phyloP scores from a whole-genome alignment of 2,797 vertebrate genomes.

The Labroides dimidiatus region DNA sequence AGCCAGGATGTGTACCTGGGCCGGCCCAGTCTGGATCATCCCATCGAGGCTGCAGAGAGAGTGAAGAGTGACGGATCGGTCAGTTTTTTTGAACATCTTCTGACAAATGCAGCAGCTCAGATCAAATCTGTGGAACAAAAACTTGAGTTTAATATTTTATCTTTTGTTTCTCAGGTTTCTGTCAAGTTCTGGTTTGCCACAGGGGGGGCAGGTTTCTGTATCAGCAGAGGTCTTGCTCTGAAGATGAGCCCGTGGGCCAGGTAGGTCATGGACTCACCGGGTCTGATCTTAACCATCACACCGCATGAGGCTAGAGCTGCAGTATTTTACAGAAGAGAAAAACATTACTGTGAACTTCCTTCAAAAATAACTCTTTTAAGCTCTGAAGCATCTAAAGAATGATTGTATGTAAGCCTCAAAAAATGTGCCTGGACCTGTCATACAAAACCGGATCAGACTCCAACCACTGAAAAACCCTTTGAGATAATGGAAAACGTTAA shows the following conservation, averaged over 20 bases:
- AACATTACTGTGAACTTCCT: too few species aligned
- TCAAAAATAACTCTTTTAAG: not conserved
- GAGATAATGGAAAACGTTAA: too few species aligned
- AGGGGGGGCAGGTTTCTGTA: conserved; percentile 97
- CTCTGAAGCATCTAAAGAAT: not conserved
- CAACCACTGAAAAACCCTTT: too few species aligned
- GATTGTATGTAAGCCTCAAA: not conserved
- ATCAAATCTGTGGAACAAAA: too few species aligned
- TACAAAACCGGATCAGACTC: too few species aligned
- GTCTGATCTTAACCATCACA: not conserved
- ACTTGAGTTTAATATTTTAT: not conserved
- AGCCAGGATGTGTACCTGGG: conserved; percentile 95
- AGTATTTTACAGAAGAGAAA: not conserved
- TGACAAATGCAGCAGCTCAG: not conserved
- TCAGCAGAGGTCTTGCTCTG: conserved; percentile 95
- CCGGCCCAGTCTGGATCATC: conserved; percentile 95
- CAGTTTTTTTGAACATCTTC: conserved; percentile 59
- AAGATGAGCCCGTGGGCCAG: conserved; percentile 99
- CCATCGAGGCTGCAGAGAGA: conserved; percentile 93
- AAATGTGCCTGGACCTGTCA: not conserved
- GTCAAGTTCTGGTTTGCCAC: conserved; percentile 99
- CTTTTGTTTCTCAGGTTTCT: conserved; percentile 78
- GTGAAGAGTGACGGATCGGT: conserved; percentile 92
- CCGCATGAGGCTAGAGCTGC: not conserved
- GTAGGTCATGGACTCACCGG: conserved; percentile 66